Evolutionary conservation across 1,140 invertebrate genomes (phyloP), one percentile per base, ranked within the genome.

Genomic region (Neoseiulus cucumeris): DNA sequence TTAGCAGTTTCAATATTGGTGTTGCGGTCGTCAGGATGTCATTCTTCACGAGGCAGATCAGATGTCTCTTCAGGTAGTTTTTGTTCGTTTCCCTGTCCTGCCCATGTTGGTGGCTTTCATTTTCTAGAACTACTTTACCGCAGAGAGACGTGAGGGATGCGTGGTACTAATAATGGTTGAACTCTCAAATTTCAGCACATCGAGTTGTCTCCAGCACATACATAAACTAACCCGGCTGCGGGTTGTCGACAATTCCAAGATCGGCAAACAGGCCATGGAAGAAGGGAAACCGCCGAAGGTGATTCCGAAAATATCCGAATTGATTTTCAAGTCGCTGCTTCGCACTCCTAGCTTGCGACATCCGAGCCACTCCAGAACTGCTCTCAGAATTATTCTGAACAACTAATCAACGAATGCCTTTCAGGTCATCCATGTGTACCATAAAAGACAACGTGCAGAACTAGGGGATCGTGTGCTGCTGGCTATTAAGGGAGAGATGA

Each of bases 401-500:
- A n/a, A 22, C 14, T 12, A 17, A 25, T 59, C 22, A 2, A 29
- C 4, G 17, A 14, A 39, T 39, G 2, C 14, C 14, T 9, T 59
- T 4, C 45, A 59, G 51, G 72, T 72, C 42, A 80, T 81, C 70
- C 77, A 79, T 66, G 76, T 80, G 1, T 81, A 80, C 67, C 79
- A 75, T 55, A 74, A 74, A 42, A 29, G 64, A 66, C 22, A 68
- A 66, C 59, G 71, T 68, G 70, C 75, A 70, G 71, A 70, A 66
- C 29, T 71, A 79, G 90, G 90, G 41, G 89, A 92, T 72, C 85
- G 82, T 81, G 85, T 99, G 9, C 73, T 98, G 70, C 84, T 98
- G n/a, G 91, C 95, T 2, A 89, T 98, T 69, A 90, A 88, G 76
- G 94, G 94, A 29, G 85, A 97, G 74, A 98, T 93, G 81, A 93